Percentiles rank a stretch among this genome's conserved stretches.
Evolutionary conservation across 2,888 invertebrate genomes (phyloP).

Genomic region (Belgica antarctica): DNA sequence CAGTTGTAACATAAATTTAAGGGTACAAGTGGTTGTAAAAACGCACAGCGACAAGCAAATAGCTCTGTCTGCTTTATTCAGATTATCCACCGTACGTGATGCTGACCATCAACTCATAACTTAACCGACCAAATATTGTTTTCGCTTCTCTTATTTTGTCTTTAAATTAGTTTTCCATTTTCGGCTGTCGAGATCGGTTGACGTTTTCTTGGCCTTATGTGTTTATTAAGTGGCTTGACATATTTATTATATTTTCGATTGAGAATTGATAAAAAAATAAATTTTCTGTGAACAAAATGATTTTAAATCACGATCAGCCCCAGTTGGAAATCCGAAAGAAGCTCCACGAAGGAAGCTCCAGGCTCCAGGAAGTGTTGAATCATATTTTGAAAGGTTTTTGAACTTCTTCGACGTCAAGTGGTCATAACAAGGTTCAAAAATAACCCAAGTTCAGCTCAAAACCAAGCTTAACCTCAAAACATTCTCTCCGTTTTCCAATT

Average conservation of each 20-base stretch:
- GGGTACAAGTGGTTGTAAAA: neutral
- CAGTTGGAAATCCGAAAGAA: neutral
- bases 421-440: too few species aligned
- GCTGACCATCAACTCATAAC: neutral
- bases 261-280: constrained; percentile 27
- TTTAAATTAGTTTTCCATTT: constrained; percentile 10
- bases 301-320: neutral
- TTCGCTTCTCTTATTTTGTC: constrained; percentile 11
- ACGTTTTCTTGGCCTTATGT: neutral
- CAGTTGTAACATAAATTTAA: constrained; percentile 8
- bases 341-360: too few species aligned
- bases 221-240: constrained; percentile 36
- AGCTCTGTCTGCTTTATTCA: too few species aligned
- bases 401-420: too few species aligned
- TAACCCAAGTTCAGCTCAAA: too few species aligned
- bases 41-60: too few species aligned
- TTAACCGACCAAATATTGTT: constrained; percentile 22
- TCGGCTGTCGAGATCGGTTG: neutral
- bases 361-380: too few species aligned
- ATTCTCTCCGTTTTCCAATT: too few species aligned
- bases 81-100: constrained; percentile 12
- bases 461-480: too few species aligned
- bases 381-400: too few species aligned
- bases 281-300: constrained; percentile 13
- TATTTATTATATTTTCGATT: constrained; percentile 38